Conservation (phyloP, 1,140 invertebrate species). For the Cydia strobilella region DNA sequence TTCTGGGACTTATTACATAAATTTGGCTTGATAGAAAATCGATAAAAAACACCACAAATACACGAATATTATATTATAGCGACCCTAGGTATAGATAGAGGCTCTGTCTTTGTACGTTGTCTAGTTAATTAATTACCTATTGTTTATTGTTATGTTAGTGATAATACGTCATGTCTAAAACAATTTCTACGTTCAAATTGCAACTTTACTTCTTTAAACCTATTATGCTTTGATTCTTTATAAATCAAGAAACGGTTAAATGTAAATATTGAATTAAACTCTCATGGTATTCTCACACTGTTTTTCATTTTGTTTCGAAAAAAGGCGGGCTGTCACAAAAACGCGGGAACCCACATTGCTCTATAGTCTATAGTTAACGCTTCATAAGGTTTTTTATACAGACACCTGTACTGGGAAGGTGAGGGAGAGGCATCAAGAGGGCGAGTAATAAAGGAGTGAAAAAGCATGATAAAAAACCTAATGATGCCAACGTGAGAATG, state of each 20-base stretch:
- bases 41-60: no score
- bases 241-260: constrained; percentile 1
- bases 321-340: constrained; percentile 40
- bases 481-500: constrained; percentile 58
- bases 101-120: no score
- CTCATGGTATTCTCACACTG: constrained; percentile 12
- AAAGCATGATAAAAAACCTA: constrained; percentile 54
- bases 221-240: background rate
- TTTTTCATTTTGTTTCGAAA: constrained; percentile 19
- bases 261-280: constrained; percentile 25
- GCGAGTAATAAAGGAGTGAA: constrained; percentile 42
- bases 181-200: background rate
- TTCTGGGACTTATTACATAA: no score
- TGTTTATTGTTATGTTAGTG: background rate
- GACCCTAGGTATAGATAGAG: no score
- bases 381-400: constrained; percentile 46
- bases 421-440: constrained; percentile 47
- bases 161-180: background rate
- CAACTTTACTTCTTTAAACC: background rate
- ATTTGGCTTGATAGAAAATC: no score
- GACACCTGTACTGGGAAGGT: constrained; percentile 53
- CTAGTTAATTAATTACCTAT: background rate
- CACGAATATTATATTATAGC: no score
- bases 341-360: constrained; percentile 42
- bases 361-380: constrained; percentile 39